These are phyloP conservation scores for Trachythela sp. DNA, from an alignment of 64 coral and sea anemone species.

Conservation along the genomic window DNA sequence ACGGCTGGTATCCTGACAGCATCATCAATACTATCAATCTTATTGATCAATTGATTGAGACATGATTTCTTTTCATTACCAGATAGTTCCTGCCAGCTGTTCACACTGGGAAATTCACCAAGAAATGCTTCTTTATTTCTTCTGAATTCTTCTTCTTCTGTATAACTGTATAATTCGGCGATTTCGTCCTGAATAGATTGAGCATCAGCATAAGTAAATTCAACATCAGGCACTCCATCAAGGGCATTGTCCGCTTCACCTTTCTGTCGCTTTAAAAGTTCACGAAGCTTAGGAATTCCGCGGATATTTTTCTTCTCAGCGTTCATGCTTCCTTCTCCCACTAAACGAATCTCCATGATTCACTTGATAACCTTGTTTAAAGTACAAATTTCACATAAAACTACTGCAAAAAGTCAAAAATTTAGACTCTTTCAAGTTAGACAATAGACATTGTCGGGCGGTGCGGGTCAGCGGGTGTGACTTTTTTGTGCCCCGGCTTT, in stretches of 20 bases:
- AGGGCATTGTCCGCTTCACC: slow-evolving; percentile 12
- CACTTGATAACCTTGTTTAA: neutral
- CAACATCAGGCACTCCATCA: slow-evolving; percentile 72
- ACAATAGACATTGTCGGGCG: no score
- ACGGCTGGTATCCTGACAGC: slow-evolving; percentile 57
- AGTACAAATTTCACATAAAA: neutral
- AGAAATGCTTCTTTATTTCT: slow-evolving; percentile 88
- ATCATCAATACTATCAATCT: slow-evolving; percentile 66
- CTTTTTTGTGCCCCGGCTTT: no score
- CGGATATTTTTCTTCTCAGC: slow-evolving; percentile 13
- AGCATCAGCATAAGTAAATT: slow-evolving; percentile 79
- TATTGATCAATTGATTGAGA: slow-evolving; percentile 56
- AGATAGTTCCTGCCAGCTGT: slow-evolving; percentile 54
- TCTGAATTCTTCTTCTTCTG: slow-evolving; percentile 79
- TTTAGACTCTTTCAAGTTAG: no score
- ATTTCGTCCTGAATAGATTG: slow-evolving; percentile 63
- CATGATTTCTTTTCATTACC: slow-evolving; percentile 50
- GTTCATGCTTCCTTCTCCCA: slow-evolving; percentile 9
- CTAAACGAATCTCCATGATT: slow-evolving; percentile 12
- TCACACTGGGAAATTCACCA: neutral
- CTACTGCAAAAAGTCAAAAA: no score
- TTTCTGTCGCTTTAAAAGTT: slow-evolving; percentile 18
- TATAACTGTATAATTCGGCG: slow-evolving; percentile 92
- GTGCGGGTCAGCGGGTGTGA: no score
- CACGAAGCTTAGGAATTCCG: slow-evolving; percentile 9